Percentiles rank a stretch among this genome's conserved stretches.
Evolutionary conservation across 2,797 vertebrate species (phyloP).

Genomic region (Semotilus atromaculatus): DNA sequence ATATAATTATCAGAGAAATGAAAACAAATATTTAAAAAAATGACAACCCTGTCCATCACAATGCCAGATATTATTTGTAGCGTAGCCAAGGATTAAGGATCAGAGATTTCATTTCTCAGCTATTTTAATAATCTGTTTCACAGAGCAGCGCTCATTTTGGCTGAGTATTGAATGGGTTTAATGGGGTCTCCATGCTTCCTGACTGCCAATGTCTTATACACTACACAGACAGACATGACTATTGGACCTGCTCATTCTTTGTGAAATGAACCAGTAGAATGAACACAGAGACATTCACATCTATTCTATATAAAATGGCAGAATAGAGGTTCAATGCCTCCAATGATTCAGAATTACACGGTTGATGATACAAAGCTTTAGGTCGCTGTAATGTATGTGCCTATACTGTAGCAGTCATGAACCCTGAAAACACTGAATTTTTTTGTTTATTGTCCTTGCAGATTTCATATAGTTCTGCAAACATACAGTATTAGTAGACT

Average conservation of each 20-base stretch:
- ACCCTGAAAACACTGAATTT: background rate
- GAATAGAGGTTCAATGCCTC: background rate
- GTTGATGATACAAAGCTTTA: conserved; percentile 13
- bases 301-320: background rate
- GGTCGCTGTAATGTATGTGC: background rate
- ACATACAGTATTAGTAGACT: too few species aligned
- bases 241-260: background rate
- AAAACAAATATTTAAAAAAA: background rate
- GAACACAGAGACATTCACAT: conserved; percentile 1
- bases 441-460: too few species aligned
- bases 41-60: background rate
- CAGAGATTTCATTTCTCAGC: background rate
- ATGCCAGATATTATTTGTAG: background rate
- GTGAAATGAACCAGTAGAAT: conserved; percentile 13
- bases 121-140: background rate
- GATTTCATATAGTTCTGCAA: background rate
- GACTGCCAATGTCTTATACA: background rate
- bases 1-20: background rate
- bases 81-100: background rate
- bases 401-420: background rate
- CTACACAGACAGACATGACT: background rate
- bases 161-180: background rate
- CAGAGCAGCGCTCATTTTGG: background rate
- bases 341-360: background rate
- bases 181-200: conserved; percentile 11